Evolutionary conservation across 2,888 invertebrate genomes (phyloP).

Genomic region (Drosophila pullipes): DNA sequence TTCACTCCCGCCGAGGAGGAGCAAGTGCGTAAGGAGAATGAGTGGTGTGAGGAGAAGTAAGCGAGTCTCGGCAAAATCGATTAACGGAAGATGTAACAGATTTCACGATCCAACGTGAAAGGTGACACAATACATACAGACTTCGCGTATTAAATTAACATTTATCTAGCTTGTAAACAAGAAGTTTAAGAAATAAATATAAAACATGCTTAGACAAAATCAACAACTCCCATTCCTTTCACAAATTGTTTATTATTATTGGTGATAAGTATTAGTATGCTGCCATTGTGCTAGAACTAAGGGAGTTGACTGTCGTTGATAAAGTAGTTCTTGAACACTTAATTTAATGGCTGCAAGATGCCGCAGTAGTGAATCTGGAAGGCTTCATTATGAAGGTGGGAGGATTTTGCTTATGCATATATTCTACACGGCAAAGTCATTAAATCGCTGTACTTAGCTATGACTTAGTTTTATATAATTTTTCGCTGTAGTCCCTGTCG

Average conservation of each 20-base stretch:
- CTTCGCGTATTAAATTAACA: background rate
- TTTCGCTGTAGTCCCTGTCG: background rate
- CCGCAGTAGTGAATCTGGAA: background rate
- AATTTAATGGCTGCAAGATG: background rate
- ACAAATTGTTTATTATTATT: background rate
- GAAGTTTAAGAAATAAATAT: background rate
- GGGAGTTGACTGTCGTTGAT: background rate
- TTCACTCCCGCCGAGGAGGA: slow-evolving; percentile 73
- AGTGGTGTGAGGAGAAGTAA: slow-evolving; percentile 74
- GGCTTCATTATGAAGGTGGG: no score
- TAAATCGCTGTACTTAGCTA: background rate
- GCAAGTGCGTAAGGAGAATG: slow-evolving; percentile 74
- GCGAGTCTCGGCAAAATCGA: background rate
- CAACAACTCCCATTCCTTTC: background rate
- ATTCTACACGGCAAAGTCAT: background rate
- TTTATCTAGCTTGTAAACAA: slow-evolving; percentile 1
- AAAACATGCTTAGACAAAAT: background rate
- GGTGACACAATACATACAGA: background rate
- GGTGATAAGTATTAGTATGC: background rate
- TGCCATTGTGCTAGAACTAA: background rate
- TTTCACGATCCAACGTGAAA: background rate
- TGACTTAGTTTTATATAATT: background rate
- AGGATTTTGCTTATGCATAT: background rate
- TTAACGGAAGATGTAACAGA: background rate
- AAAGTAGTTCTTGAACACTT: background rate